Evolutionary conservation across 2,797 vertebrate species (phyloP), one percentile per base, ranked within the genome.

Genomic region (Mormyrops boulengeri): DNA sequence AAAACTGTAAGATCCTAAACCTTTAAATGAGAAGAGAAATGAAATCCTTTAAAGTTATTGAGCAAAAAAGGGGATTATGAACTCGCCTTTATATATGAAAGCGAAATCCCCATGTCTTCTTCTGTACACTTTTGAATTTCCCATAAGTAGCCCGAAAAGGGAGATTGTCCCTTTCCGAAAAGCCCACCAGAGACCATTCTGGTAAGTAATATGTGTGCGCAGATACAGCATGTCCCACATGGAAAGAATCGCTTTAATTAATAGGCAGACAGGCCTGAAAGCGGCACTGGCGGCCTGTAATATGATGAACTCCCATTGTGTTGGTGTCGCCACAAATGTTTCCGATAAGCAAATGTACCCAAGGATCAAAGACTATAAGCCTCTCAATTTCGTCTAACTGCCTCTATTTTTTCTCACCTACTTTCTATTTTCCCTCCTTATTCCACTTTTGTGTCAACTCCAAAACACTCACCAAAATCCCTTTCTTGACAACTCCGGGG

Each of bases 251-350:
- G 95, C 95, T 95, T 96, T 97, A 97, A 98, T 98, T 96, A 97
- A 96, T 96, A 97, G 96, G 95, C 96, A 95, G 92, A 85, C 93
- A 93, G 95, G 94, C 95, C 95, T 94, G 96, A 96, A 92, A 97
- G 95, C 95, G 94, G 96, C 94, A 95, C 95, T 91, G 94, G 94
- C 95, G 93, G 95, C 92, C 94, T 94, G 95, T 95, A 96, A 96
- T 96, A 93, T 95, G 95, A 97, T 96, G 95, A 96, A 96, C 96
- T 96, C 95, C 94, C 94, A 96, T 96, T 97, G 95, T 98, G 95
- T 95, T 95, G 89, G 95, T 96, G 96, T 96, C 96, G 96, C 96
- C 96, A 95, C 96, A 96, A 97, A 97, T 97, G 97, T 97, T 97
- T 96, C 96, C 94, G 96, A 97, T 97, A 97, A 97, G 95, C 93